These are phyloP conservation scores for Pteronura brasiliensis DNA, from an alignment of 2,113 vertebrate species.

Conservation along the genomic window DNA sequence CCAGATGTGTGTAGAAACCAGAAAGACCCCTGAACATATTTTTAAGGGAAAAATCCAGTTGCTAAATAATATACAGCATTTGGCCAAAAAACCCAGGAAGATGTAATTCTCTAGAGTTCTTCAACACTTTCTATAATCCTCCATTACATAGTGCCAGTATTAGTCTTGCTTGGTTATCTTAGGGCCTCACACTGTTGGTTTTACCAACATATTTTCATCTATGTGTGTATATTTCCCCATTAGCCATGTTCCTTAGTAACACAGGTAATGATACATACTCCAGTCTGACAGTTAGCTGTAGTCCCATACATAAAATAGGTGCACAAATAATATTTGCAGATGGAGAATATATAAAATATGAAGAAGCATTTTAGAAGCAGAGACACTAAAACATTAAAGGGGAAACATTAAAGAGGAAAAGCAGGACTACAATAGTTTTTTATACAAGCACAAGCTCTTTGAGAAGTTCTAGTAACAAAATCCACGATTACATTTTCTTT, in stretches of 20 bases:
- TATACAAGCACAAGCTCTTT: not conserved
- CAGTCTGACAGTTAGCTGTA: not conserved
- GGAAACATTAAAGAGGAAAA: not conserved
- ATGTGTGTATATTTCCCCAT: not conserved
- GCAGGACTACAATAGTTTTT: not conserved
- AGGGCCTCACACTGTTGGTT: not conserved
- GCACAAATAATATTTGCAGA: not conserved
- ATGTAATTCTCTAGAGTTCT: not conserved
- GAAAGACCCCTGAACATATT: not conserved
- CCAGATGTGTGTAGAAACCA: not conserved
- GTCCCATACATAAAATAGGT: not conserved
- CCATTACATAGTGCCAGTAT: not conserved
- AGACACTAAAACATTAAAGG: not conserved
- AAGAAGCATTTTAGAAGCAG: not conserved
- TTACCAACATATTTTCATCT: constrained; percentile 22
- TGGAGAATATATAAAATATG: not conserved
- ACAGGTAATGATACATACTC: not conserved
- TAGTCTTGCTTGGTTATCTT: not conserved
- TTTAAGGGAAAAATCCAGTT: not conserved
- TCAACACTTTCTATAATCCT: not conserved
- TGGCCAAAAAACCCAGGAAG: not conserved
- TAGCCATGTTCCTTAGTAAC: not conserved
- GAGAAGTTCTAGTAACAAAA: constrained; percentile 25
- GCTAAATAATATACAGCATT: not conserved
- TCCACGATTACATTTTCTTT: not conserved